These are phyloP conservation scores for Aleiodes alternator DNA, from an alignment of 2,888 invertebrate genomes.

Conservation along the genomic window DNA sequence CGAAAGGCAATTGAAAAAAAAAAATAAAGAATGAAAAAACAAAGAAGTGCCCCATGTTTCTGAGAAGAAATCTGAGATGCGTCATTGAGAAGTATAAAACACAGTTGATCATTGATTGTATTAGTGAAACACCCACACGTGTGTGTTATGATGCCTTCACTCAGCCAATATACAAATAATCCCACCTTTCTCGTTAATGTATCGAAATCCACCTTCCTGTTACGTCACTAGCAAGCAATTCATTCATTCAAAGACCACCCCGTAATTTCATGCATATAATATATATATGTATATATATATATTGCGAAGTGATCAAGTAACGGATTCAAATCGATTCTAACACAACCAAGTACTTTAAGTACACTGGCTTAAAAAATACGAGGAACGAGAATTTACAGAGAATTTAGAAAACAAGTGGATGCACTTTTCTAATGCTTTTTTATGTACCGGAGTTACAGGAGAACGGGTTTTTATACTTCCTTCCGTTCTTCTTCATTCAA, in stretches of 20 bases:
- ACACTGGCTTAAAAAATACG: neutral
- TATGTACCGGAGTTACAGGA: slow-evolving; percentile 38
- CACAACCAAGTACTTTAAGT: slow-evolving; percentile 32
- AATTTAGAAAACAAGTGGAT: slow-evolving; percentile 31
- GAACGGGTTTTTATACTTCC: slow-evolving; percentile 29
- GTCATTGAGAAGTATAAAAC: slow-evolving; percentile 50
- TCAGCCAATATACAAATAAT: neutral
- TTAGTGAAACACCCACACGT: slow-evolving; percentile 38
- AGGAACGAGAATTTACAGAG: neutral
- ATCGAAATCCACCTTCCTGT: slow-evolving; percentile 44
- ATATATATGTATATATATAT: too few species aligned
- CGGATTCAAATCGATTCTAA: slow-evolving; percentile 46
- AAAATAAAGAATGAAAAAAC: slow-evolving; percentile 15
- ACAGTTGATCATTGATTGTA: slow-evolving; percentile 18
- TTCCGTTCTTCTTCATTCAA: slow-evolving; percentile 25
- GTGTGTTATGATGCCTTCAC: slow-evolving; percentile 36
- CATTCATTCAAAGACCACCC: slow-evolving; percentile 40
- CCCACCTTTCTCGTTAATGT: slow-evolving; percentile 56
- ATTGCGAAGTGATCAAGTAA: slow-evolving; percentile 46
- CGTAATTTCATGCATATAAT: slow-evolving; percentile 38
- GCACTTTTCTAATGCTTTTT: slow-evolving; percentile 34
- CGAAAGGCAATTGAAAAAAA: too few species aligned
- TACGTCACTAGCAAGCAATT: slow-evolving; percentile 47
- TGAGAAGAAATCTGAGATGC: slow-evolving; percentile 56
- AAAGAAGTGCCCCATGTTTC: slow-evolving; percentile 50